Conservation (phyloP, 2,113 vertebrate genomes). For the Pungitius pungitius region DNA sequence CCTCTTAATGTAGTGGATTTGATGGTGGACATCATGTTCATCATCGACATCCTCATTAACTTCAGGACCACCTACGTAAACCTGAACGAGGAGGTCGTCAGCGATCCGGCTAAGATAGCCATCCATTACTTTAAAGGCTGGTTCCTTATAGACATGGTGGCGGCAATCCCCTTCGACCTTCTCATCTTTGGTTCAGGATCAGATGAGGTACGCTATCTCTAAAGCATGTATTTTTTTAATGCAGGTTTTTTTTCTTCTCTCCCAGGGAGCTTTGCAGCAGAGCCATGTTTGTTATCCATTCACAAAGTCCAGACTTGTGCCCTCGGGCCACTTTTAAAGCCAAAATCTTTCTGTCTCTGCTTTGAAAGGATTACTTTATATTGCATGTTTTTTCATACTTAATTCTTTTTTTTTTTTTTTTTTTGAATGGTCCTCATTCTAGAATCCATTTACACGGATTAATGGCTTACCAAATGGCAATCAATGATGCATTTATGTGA, state of each 20-base stretch:
- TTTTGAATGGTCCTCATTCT: conserved; percentile 78
- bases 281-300: conserved; percentile 48
- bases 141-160: conserved; percentile 99
- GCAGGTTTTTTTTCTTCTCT: conserved; percentile 33
- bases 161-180: conserved; percentile 99
- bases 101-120: conserved; percentile 96
- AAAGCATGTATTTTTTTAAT: conserved; percentile 20
- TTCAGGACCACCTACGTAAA: conserved; percentile 99
- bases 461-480: conserved; percentile 82
- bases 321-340: conserved; percentile 65
- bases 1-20: conserved; percentile 97
- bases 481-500: conserved; percentile 82
- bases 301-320: conserved; percentile 61
- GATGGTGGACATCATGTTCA: conserved; percentile 99
- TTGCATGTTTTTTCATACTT: conserved; percentile 64
- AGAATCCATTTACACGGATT: conserved; percentile 82
- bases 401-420: conserved; percentile 44
- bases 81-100: conserved; percentile 98
- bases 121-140: conserved; percentile 99
- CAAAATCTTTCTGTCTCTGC: conserved; percentile 67
- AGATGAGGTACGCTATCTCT: conserved; percentile 90
- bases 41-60: conserved; percentile 99
- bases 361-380: conserved; percentile 78
- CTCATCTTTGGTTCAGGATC: conserved; percentile 99
- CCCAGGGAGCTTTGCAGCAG: conserved; percentile 42